Percentiles rank a stretch among this genome's conserved stretches.
These are phyloP conservation scores for Dinothrombium tinctorium DNA, from an alignment of 1,140 invertebrate genomes.

Conservation along the genomic window DNA sequence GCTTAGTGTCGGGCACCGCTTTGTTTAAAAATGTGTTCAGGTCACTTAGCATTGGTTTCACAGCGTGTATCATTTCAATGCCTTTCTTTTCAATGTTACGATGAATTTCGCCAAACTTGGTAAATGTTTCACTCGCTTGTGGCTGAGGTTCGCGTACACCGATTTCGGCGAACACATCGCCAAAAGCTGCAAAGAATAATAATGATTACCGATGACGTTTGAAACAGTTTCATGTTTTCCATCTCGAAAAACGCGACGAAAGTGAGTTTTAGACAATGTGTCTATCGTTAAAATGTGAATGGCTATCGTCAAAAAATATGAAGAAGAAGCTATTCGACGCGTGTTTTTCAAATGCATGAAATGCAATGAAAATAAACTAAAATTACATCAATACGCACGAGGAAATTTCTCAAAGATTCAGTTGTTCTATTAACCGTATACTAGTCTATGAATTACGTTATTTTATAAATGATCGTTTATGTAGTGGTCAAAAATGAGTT, in stretches of 20 bases:
- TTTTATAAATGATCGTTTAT: too few species aligned
- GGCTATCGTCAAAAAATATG: too few species aligned
- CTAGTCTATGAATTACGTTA: too few species aligned
- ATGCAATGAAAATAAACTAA: too few species aligned
- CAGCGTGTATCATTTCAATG: conserved; percentile 60
- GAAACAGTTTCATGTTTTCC: background rate
- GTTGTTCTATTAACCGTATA: too few species aligned
- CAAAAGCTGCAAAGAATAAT: conserved; percentile 48
- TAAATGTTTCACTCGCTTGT: conserved; percentile 78
- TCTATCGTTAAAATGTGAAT: conserved; percentile 8
- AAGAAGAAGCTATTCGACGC: too few species aligned
- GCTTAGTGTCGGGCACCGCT: conserved; percentile 87
- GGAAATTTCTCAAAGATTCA: too few species aligned
- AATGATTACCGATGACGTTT: too few species aligned
- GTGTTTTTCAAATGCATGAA: too few species aligned
- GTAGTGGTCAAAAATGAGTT: too few species aligned
- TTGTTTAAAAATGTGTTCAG: conserved; percentile 87
- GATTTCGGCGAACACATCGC: conserved; percentile 76
- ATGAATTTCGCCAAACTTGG: conserved; percentile 82
- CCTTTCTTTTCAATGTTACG: conserved; percentile 74
- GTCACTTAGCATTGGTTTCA: conserved; percentile 76
- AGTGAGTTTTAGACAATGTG: conserved; percentile 7
- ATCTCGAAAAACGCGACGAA: conserved; percentile 2
- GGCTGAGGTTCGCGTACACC: conserved; percentile 86
- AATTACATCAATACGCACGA: too few species aligned